These are phyloP conservation scores for Cremastinae sp. DNA, from an alignment of 2,888 invertebrate genomes.

Conservation along the genomic window DNA sequence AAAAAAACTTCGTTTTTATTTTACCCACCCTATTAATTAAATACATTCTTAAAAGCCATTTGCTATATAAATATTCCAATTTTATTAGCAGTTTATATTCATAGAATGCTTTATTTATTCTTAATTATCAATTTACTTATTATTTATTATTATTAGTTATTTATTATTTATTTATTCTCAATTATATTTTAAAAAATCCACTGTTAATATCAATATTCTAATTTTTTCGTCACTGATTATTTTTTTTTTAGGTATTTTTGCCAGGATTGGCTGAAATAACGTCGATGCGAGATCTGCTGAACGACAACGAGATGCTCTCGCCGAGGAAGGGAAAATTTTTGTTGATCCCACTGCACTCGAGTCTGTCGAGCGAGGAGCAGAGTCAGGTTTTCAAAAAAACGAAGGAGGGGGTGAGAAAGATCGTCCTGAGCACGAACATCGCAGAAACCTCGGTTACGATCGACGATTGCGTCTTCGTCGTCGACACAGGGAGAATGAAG, in stretches of 20 bases:
- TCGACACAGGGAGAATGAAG: conserved; percentile 96
- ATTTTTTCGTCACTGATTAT: conserved; percentile 4
- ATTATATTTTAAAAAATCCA: conserved; percentile 1
- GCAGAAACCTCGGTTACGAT: conserved; percentile 98
- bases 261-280: conserved; percentile 92
- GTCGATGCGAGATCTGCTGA: conserved; percentile 85
- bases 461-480: conserved; percentile 96
- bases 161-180: neutral
- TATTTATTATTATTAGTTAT: no score
- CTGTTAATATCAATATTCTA: neutral
- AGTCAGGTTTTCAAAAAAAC: conserved; percentile 87
- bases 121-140: no score
- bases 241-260: conserved; percentile 83
- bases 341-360: conserved; percentile 92
- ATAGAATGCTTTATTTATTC: no score
- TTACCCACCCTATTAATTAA: no score
- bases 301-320: conserved; percentile 85
- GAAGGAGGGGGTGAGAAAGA: conserved; percentile 88
- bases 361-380: conserved; percentile 92
- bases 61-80: no score
- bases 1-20: no score
- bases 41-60: no score
- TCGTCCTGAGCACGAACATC: conserved; percentile 94
- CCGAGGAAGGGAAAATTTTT: conserved; percentile 85
- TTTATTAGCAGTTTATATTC: no score